These are phyloP conservation scores for Moxostoma hubbsi DNA, from an alignment of 2,797 vertebrate genomes.

Conservation along the genomic window DNA sequence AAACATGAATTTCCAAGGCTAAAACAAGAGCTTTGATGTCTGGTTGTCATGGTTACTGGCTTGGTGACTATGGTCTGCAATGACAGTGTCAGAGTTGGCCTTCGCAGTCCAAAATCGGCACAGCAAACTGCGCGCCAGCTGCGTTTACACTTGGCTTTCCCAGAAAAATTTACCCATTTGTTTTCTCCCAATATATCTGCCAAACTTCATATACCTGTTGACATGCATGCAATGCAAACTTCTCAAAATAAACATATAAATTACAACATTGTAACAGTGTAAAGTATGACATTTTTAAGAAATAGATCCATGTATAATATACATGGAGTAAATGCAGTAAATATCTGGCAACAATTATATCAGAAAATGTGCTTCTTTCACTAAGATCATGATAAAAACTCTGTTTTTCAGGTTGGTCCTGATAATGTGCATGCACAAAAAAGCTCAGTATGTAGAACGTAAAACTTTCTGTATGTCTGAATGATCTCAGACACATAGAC, in stretches of 20 bases:
- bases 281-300: no score
- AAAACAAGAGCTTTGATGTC: conserved; percentile 34
- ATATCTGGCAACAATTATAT: no score
- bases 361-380: no score
- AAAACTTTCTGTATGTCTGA: not conserved
- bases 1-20: conserved; percentile 32
- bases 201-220: no score
- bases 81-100: conserved; percentile 48
- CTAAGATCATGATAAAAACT: no score
- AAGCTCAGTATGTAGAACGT: not conserved
- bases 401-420: no score
- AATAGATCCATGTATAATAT: no score
- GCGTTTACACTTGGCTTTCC: conserved; percentile 40
- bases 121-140: conserved; percentile 60
- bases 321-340: no score
- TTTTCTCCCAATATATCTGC: no score
- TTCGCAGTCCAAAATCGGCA: conserved; percentile 54
- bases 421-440: not conserved
- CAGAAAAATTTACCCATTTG: conserved; percentile 42
- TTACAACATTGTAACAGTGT: no score
- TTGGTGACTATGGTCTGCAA: conserved; percentile 45
- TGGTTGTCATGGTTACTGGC: conserved; percentile 42
- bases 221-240: not conserved
- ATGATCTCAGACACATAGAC: not conserved
- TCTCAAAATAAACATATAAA: not conserved